Percentiles rank a stretch among this genome's conserved stretches.
phyloP scores from a whole-genome alignment of 2,113 vertebrate genomes.

The Alligator sinensis region DNA sequence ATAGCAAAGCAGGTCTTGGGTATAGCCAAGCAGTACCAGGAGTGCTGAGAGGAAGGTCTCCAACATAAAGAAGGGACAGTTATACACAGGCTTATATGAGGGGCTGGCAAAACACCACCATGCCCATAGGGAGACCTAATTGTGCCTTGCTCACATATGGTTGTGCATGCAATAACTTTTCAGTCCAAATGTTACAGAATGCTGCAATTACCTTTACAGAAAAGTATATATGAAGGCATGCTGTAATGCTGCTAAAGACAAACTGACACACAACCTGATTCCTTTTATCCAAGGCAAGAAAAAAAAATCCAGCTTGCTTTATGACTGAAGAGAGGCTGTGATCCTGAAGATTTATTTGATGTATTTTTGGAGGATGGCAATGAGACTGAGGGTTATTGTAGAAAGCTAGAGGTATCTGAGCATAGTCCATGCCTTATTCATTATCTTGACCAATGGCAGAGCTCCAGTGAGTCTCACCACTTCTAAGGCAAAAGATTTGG shows the following conservation, averaged over 20 bases:
- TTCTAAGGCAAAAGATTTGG: neutral
- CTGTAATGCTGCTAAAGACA: neutral
- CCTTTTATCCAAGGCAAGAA: neutral
- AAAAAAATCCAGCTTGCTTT: neutral
- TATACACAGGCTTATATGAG: neutral
- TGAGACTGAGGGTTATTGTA: neutral
- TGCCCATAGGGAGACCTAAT: neutral
- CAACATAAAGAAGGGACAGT: neutral
- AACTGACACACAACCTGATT: rapidly evolving
- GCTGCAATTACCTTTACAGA: neutral
- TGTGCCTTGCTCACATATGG: neutral
- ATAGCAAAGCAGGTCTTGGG: neutral
- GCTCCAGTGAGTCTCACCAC: neutral
- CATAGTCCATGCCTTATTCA: neutral
- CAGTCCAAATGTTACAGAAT: neutral
- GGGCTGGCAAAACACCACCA: no score
- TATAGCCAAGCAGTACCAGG: neutral
- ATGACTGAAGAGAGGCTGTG: neutral
- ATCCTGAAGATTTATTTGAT: neutral
- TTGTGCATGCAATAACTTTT: neutral
- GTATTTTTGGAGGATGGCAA: neutral
- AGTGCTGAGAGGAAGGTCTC: no score
- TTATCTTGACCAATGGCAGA: neutral
- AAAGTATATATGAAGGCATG: neutral
- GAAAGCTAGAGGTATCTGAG: neutral